Conservation (phyloP, 30 jellyfish, hydroid and myxozoan species). For the Pelagia noctiluca region DNA sequence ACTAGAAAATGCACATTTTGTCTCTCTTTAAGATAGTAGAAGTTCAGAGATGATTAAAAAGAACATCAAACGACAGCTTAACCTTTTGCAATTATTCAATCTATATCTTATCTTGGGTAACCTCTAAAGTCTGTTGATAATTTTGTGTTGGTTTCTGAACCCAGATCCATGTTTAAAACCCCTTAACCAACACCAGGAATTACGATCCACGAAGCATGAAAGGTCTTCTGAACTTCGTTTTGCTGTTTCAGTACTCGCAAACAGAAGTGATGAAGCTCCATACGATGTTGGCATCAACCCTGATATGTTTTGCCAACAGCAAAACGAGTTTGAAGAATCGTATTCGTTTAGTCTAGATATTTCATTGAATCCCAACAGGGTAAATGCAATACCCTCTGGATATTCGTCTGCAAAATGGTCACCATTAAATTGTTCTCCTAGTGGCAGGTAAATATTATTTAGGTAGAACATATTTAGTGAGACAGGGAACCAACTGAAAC, state of each 20-base stretch:
- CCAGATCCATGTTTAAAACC: neutral
- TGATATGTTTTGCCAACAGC: conserved; percentile 52
- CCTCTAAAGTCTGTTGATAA: no score
- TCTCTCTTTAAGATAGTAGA: neutral
- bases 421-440: conserved; percentile 18
- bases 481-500: neutral
- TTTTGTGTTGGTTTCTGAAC: no score
- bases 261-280: conserved; percentile 36
- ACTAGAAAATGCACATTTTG: neutral
- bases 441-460: conserved; percentile 49
- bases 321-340: conserved; percentile 24
- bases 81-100: neutral
- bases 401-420: conserved; percentile 42
- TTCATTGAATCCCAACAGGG: conserved; percentile 60
- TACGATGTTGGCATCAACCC: conserved; percentile 62
- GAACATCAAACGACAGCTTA: neutral
- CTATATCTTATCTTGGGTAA: neutral
- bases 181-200: conserved; percentile 24
- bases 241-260: conserved; percentile 12
- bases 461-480: neutral
- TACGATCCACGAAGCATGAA: conserved; percentile 4
- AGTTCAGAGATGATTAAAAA: neutral
- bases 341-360: conserved; percentile 48
- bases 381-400: conserved; percentile 5
- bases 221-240: conserved; percentile 24